Evolutionary conservation across 1,140 invertebrate species (phyloP).

Genomic region (Ceratosolen solmsi): DNA sequence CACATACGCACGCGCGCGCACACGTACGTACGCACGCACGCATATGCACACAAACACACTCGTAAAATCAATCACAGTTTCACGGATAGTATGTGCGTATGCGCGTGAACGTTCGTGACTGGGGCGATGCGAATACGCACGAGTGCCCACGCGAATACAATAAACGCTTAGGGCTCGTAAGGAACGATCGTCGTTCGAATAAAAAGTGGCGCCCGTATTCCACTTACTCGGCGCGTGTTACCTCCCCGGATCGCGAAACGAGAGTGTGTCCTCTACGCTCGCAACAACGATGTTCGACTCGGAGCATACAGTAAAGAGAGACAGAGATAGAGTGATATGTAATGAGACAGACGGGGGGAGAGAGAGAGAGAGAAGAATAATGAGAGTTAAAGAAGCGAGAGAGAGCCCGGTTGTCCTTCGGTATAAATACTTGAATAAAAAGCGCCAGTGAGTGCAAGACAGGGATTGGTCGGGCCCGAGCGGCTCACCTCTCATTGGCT

Average conservation of each 20-base stretch:
- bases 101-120: not conserved
- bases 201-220: too few species aligned
- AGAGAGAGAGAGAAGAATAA: too few species aligned
- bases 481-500: conserved; percentile 66
- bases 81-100: conserved; percentile 41
- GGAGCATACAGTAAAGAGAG: conserved; percentile 55
- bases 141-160: not conserved
- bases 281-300: not conserved
- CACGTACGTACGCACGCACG: not conserved
- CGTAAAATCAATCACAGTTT: too few species aligned
- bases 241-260: conserved; percentile 66
- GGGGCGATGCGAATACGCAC: not conserved
- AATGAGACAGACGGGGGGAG: too few species aligned
- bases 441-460: conserved; percentile 62
- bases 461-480: conserved; percentile 58
- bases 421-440: conserved; percentile 63
- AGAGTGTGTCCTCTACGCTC: conserved; percentile 56
- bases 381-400: too few species aligned
- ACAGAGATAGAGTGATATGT: conserved; percentile 51
- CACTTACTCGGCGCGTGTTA: conserved; percentile 59
- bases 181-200: too few species aligned
- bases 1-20: conserved; percentile 37
- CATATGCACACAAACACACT: not conserved
- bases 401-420: conserved; percentile 47
- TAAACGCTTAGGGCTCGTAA: not conserved